Evolutionary conservation across 2,113 vertebrate genomes (phyloP), one percentile per base, ranked within the genome.

Genomic region (Bungarus multicinctus): DNA sequence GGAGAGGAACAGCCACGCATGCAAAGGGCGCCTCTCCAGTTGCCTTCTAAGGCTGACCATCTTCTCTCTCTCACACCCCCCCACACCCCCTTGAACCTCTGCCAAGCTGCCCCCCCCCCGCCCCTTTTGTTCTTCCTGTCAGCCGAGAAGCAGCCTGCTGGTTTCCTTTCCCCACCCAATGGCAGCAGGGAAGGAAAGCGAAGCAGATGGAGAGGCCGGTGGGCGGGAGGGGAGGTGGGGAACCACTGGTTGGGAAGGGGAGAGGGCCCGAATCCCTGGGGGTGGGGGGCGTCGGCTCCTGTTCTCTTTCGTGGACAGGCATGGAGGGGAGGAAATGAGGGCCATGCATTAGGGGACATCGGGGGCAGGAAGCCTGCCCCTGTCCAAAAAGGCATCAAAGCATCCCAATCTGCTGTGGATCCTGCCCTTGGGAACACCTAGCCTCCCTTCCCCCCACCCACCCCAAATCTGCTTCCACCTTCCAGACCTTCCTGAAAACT

Each of bases 121-220:
- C 12, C 60, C 30, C 64, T 14, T 96, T 95, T 97, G 95, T 96
- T 96, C 97, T 96, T 94, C 95, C 95, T 87, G 57, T 39, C 85
- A 18, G 85, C n/a, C 39, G 30, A 58, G 85, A 45, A 47, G 55
- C 5, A 81, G 94, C 94, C 2, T 43, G 93, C 94, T 60, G 0
- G 92, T 91, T 96, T 96, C 95, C 94, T 93, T 90, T 92, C 87
- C 88, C 81, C 81, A 45, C 92, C 81, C 92, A 94, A 92, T 55
- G 94, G 30, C 69, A 22, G 12, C 22, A 22, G 90, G 87, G 85
- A 91, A 87, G 0, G 11, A 89, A 93, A 74, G n/a, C 93, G 94
- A 22, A 52, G 92, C 94, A 93, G 94, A 95, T 69, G 95, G 95
- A 91, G 85, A 60, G 95, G 92, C 54, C 9, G 92, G 2, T 22